Percentiles rank a stretch among this genome's conserved stretches.
phyloP scores from a whole-genome alignment of 2,797 vertebrate genomes.

The Scomberomorus guttatus region DNA sequence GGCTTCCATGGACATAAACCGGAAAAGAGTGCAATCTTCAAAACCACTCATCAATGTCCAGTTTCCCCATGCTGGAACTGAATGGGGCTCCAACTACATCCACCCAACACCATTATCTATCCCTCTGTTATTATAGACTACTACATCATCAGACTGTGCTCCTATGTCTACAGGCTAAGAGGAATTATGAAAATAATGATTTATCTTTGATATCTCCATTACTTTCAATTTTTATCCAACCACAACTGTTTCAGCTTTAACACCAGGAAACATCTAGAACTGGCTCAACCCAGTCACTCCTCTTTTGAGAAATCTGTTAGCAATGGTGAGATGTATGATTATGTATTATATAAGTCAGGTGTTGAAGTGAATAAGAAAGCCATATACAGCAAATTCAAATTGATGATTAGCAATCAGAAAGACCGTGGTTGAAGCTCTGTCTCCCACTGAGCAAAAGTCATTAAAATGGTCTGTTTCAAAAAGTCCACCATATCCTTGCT shows the following conservation, averaged over 20 bases:
- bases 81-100: not conserved
- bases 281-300: not conserved
- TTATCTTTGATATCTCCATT: not conserved
- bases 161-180: not conserved
- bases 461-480: not conserved
- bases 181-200: not conserved
- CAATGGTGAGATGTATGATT: not conserved
- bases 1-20: not conserved
- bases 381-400: not conserved
- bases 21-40: not conserved
- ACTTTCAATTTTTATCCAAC: not conserved
- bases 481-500: not conserved
- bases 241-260: not conserved
- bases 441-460: not conserved
- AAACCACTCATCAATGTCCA: conserved; percentile 1
- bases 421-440: too few relatives aligned
- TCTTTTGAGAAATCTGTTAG: not conserved
- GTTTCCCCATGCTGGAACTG: not conserved
- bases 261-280: not conserved
- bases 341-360: not conserved
- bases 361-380: not conserved
- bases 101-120: not conserved
- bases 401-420: too few relatives aligned
- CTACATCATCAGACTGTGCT: not conserved
- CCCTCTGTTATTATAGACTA: not conserved